A percentile compares a stretch with the other conserved stretches of the same genome.
Evolutionary conservation across 2,113 vertebrate species (phyloP).

Genomic region (Stegastes partitus): DNA sequence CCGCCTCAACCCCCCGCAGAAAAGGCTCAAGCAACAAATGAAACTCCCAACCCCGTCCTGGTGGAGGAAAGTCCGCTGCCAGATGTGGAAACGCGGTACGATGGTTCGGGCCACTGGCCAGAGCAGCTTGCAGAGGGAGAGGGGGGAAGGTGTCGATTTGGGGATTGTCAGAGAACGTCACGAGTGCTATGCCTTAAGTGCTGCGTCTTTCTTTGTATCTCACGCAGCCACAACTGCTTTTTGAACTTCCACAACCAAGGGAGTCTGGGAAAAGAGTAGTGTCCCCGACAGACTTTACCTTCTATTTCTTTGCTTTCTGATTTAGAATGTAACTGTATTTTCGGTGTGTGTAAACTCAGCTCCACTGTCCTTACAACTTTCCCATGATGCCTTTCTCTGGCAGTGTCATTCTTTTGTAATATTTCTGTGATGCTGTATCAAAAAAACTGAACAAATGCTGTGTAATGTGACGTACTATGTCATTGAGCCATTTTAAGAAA

Average conservation of each 20-base stretch:
- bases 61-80: constrained; percentile 78
- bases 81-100: constrained; percentile 77
- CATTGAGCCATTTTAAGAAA: constrained; percentile 21
- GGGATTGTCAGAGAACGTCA: constrained; percentile 83
- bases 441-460: constrained; percentile 21
- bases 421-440: constrained; percentile 13
- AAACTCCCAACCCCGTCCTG: constrained; percentile 56
- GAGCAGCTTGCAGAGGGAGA: constrained; percentile 83
- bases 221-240: constrained; percentile 86
- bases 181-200: constrained; percentile 86
- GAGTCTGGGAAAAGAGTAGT: constrained; percentile 58
- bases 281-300: not conserved
- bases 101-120: constrained; percentile 86
- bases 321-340: constrained; percentile 33
- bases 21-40: constrained; percentile 39
- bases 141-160: constrained; percentile 82
- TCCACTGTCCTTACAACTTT: constrained; percentile 11
- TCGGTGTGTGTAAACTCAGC: constrained; percentile 7
- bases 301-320: not conserved
- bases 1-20: constrained; percentile 75
- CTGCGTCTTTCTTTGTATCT: constrained; percentile 87
- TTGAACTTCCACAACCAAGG: constrained; percentile 84
- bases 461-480: constrained; percentile 30
- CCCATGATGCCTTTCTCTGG: constrained; percentile 44
- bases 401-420: constrained; percentile 16